phyloP scores from a whole-genome alignment of 1,140 invertebrate species.

The Trigoniulus corallinus region DNA sequence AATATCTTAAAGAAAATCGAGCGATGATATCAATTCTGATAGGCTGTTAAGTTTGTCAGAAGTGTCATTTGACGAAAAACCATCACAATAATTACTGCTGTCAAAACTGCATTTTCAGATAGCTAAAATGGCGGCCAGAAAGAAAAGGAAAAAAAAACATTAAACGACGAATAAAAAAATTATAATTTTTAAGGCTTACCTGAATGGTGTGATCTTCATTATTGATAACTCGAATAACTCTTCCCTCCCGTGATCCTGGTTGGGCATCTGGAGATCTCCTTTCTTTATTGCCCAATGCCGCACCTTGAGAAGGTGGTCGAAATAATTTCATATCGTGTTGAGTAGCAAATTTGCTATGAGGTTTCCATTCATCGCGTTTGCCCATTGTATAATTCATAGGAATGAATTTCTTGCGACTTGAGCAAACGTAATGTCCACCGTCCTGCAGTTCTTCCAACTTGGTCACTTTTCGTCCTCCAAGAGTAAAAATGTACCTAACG shows the following conservation, averaged over 20 bases:
- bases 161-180: too few species aligned
- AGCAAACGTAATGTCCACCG: constrained; percentile 77
- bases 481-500: constrained; percentile 60
- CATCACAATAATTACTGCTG: too few species aligned
- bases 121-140: too few species aligned
- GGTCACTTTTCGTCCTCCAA: constrained; percentile 69
- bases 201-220: constrained; percentile 78
- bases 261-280: constrained; percentile 13
- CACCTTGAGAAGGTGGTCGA: constrained; percentile 12
- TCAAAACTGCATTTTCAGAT: too few species aligned
- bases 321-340: constrained; percentile 16
- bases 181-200: constrained; percentile 29
- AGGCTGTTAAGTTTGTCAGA: too few species aligned
- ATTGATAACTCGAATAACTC: constrained; percentile 79
- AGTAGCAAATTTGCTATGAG: constrained; percentile 5
- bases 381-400: constrained; percentile 31
- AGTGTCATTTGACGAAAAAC: too few species aligned
- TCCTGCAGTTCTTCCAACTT: constrained; percentile 72
- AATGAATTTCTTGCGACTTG: constrained; percentile 82
- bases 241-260: constrained; percentile 34
- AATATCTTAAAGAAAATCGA: too few species aligned
- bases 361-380: constrained; percentile 2
- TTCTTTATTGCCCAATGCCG: constrained; percentile 11
- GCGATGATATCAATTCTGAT: too few species aligned
- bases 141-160: too few species aligned